These are phyloP conservation scores for Dicrurus megarhynchus DNA, from an alignment of 2,113 vertebrate genomes.

Conservation along the genomic window DNA sequence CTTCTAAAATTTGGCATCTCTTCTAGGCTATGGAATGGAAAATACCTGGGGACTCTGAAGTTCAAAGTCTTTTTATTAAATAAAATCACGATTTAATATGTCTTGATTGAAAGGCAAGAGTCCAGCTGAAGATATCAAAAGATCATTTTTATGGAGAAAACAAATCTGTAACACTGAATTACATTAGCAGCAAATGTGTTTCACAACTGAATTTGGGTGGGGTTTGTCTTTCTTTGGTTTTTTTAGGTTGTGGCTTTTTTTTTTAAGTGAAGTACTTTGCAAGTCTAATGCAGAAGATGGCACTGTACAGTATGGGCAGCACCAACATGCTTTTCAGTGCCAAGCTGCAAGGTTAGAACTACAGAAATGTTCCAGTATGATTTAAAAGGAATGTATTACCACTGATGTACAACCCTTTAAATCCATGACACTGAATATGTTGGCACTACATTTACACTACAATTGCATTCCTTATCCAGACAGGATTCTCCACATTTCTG, in stretches of 20 bases:
- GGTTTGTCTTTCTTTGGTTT: not conserved
- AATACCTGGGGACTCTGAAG: not conserved
- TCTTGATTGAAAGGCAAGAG: not conserved
- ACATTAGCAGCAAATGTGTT: not conserved
- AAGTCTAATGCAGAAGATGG: not conserved
- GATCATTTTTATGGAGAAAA: not conserved
- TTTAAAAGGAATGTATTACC: not conserved
- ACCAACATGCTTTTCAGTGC: not conserved
- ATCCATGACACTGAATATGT: not conserved
- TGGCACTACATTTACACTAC: not conserved
- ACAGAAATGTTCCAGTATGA: not conserved
- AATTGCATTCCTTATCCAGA: not conserved
- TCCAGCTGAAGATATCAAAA: not conserved
- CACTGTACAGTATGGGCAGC: not conserved
- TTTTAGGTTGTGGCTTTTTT: too few relatives aligned
- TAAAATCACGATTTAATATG: not conserved
- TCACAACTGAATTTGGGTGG: not conserved
- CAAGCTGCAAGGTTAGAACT: not conserved
- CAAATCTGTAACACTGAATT: not conserved
- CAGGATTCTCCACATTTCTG: not conserved
- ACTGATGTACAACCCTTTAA: not conserved
- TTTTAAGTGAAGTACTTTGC: not conserved
- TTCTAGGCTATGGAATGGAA: not conserved
- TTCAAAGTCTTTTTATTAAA: conserved; percentile 1
- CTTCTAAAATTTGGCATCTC: conserved; percentile 9